Percentiles rank a stretch among this genome's conserved stretches.
Conservation (phyloP, 2,888 invertebrate genomes). For the Aquatica leii region DNA sequence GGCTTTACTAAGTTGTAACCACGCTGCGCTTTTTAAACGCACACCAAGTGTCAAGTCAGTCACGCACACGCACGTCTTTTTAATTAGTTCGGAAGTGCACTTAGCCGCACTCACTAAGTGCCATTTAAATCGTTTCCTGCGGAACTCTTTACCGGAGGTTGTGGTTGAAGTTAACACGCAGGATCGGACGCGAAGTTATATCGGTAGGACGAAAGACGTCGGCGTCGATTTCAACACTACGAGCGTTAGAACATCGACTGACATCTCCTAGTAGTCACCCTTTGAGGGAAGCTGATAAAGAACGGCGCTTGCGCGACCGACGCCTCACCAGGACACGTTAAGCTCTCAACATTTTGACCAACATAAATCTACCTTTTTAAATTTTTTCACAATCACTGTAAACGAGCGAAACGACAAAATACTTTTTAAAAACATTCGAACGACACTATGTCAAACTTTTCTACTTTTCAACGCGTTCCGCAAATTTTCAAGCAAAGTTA, state of each 20-base stretch:
- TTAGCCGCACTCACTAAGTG: constrained; percentile 22
- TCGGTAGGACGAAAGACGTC: constrained; percentile 21
- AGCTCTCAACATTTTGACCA: constrained; percentile 28
- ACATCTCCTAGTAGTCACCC: constrained; percentile 47
- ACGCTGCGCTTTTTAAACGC: constrained; percentile 18
- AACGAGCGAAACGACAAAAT: no score
- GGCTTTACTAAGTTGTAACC: constrained; percentile 18
- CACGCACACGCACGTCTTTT: constrained; percentile 22
- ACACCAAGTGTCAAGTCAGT: constrained; percentile 17
- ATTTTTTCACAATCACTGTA: neutral
- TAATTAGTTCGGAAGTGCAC: constrained; percentile 27
- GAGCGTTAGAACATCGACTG: constrained; percentile 47
- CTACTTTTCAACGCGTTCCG: no score
- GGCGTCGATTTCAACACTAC: constrained; percentile 35
- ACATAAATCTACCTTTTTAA: constrained; percentile 9
- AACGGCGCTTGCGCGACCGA: constrained; percentile 50
- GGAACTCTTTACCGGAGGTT: constrained; percentile 23
- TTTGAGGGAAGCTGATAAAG: constrained; percentile 49
- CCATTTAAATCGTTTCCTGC: constrained; percentile 24
- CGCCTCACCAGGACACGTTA: constrained; percentile 48
- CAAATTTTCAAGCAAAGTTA: no score
- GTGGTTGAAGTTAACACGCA: constrained; percentile 20
- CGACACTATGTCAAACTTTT: no score
- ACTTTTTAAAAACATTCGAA: no score
- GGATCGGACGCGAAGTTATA: constrained; percentile 27